These are phyloP conservation scores for Gymnothorax reevesii DNA, from an alignment of 2,797 vertebrate genomes.

Conservation along the genomic window DNA sequence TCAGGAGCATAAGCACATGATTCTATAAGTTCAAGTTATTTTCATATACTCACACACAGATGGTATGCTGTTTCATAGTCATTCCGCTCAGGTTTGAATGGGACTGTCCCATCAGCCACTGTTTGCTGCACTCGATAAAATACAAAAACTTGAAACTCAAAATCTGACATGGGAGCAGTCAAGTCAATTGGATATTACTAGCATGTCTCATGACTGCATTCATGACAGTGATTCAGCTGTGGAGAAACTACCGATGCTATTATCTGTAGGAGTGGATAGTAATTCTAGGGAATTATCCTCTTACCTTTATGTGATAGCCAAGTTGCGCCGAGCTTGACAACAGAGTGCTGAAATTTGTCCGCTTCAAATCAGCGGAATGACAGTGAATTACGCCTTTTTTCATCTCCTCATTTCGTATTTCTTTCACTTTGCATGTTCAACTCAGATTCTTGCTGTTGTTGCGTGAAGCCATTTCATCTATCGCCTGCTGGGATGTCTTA, in stretches of 20 bases:
- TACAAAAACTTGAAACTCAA: background rate
- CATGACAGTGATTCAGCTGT: background rate
- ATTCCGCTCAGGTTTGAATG: background rate
- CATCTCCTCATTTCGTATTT: background rate
- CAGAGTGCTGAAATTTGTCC: background rate
- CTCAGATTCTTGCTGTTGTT: background rate
- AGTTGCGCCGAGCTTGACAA: background rate
- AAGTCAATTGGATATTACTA: background rate
- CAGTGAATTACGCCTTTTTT: background rate
- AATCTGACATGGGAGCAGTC: background rate
- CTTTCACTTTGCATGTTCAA: background rate
- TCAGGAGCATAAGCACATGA: no score
- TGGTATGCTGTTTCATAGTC: background rate
- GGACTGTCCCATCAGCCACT: background rate
- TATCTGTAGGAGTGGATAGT: background rate
- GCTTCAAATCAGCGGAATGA: background rate
- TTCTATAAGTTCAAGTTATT: no score
- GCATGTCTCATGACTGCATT: background rate
- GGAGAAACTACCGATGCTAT: background rate
- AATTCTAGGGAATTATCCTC: slow-evolving; percentile 4
- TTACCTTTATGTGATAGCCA: background rate
- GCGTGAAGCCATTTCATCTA: background rate
- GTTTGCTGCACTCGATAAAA: background rate
- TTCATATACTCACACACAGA: no score
- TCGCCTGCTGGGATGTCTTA: background rate